phyloP scores from a whole-genome alignment of 2,888 invertebrate genomes.

The Furcula furcula region DNA sequence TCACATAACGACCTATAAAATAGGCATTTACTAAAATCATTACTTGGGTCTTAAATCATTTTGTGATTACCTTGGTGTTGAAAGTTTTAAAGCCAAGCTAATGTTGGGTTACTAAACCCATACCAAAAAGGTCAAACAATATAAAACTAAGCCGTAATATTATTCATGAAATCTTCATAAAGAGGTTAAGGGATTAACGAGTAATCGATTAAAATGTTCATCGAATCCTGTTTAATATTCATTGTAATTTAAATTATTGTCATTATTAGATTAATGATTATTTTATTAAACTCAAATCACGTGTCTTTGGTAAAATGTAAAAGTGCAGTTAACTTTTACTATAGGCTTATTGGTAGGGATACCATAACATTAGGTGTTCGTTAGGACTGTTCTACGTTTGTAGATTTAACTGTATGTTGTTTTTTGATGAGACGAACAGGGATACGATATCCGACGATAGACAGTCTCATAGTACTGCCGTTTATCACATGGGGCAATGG shows the following conservation, averaged over 20 bases:
- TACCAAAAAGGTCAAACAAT: background rate
- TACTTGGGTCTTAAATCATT: too few species aligned
- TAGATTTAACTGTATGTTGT: too few species aligned
- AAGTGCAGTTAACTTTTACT: constrained; percentile 26
- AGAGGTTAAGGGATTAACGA: constrained; percentile 48
- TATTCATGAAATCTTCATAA: constrained; percentile 46
- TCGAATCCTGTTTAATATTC: constrained; percentile 55
- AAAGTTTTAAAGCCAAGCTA: too few species aligned
- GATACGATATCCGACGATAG: too few species aligned
- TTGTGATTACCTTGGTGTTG: too few species aligned
- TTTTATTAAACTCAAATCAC: constrained; percentile 32
- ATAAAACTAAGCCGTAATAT: constrained; percentile 25
- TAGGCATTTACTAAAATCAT: too few species aligned
- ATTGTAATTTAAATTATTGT: constrained; percentile 53
- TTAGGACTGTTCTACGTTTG: constrained; percentile 2
- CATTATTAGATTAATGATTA: constrained; percentile 57
- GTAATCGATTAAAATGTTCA: constrained; percentile 43
- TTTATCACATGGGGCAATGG: too few species aligned
- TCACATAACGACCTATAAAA: too few species aligned
- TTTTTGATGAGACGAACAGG: too few species aligned
- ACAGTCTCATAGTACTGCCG: too few species aligned
- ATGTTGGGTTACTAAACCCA: too few species aligned
- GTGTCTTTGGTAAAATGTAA: constrained; percentile 23
- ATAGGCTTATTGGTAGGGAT: constrained; percentile 8
- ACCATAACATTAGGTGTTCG: constrained; percentile 2